phyloP scores from a whole-genome alignment of 2,797 vertebrate species.

The Pagetopsis macropterus region DNA sequence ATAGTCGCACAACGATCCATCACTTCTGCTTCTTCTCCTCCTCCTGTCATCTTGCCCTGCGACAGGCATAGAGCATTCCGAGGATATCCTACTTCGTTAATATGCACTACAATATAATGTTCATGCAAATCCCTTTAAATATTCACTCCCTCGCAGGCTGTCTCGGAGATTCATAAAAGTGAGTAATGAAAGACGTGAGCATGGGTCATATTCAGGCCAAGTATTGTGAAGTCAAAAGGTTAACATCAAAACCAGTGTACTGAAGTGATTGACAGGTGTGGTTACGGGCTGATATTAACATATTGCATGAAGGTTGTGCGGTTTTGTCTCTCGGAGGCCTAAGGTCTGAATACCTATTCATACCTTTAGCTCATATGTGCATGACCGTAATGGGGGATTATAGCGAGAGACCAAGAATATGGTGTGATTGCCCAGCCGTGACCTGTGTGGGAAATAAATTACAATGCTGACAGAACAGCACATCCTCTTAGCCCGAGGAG shows the following conservation, averaged over 20 bases:
- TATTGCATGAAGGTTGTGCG: conserved; percentile 42
- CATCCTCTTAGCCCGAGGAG: conserved; percentile 66
- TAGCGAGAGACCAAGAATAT: conserved; percentile 45
- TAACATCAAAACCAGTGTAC: conserved; percentile 45
- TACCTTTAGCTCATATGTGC: conserved; percentile 16
- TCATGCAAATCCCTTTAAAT: conserved; percentile 49
- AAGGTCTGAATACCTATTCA: conserved; percentile 29
- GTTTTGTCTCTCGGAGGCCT: conserved; percentile 38
- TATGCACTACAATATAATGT: conserved; percentile 26
- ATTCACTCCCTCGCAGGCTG: conserved; percentile 42
- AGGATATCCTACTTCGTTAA: conserved; percentile 21
- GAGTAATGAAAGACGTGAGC: conserved; percentile 43
- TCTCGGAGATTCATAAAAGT: conserved; percentile 50
- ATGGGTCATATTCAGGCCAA: conserved; percentile 51
- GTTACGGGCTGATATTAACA: conserved; percentile 48
- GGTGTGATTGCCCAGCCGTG: conserved; percentile 54
- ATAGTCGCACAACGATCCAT: conserved; percentile 1
- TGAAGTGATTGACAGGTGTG: conserved; percentile 47
- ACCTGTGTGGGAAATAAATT: conserved; percentile 73
- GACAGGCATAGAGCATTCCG: background rate
- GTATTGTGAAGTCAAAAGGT: conserved; percentile 63
- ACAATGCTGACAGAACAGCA: conserved; percentile 64
- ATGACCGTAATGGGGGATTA: conserved; percentile 56
- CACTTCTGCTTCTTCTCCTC: background rate
- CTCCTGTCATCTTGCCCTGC: background rate